Percentiles rank a stretch among this genome's conserved stretches.
These are phyloP conservation scores for Acanthornis magna DNA, from an alignment of 2,797 vertebrate genomes.

Conservation along the genomic window DNA sequence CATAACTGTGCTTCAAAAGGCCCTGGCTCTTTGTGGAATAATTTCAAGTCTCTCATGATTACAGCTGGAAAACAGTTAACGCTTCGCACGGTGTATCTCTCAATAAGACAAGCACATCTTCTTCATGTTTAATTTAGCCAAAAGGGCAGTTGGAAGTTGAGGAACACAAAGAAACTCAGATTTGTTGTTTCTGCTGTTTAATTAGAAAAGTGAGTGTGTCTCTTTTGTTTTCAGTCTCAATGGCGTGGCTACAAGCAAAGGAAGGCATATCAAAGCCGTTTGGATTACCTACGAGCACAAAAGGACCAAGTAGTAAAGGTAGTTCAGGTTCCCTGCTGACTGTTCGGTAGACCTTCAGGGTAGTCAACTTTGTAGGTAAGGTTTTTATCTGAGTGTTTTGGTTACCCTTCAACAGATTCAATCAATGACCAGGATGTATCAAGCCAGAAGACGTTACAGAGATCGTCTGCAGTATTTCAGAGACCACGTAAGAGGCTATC, in stretches of 20 bases:
- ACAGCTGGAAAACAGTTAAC: not conserved
- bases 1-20: not conserved
- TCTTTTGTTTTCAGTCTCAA: conserved; percentile 81
- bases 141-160: not conserved
- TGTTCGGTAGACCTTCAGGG: not conserved
- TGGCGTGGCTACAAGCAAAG: conserved; percentile 93
- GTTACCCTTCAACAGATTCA: conserved; percentile 83
- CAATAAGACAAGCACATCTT: not conserved
- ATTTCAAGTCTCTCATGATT: not conserved
- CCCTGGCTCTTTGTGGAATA: not conserved
- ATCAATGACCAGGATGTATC: conserved; percentile 92
- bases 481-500: conserved; percentile 84
- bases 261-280: conserved; percentile 84
- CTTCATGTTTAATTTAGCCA: not conserved
- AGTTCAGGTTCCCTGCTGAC: not conserved
- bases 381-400: not conserved
- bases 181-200: not conserved
- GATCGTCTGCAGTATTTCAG: conserved; percentile 92
- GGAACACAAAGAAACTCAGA: not conserved
- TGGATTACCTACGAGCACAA: conserved; percentile 85
- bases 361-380: not conserved
- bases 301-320: conserved; percentile 90
- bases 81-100: not conserved
- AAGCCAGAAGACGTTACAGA: conserved; percentile 90
- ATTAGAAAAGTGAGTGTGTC: not conserved